These are phyloP conservation scores for Oscheius myriophilus DNA, from an alignment of 2,888 invertebrate species.

Conservation along the genomic window DNA sequence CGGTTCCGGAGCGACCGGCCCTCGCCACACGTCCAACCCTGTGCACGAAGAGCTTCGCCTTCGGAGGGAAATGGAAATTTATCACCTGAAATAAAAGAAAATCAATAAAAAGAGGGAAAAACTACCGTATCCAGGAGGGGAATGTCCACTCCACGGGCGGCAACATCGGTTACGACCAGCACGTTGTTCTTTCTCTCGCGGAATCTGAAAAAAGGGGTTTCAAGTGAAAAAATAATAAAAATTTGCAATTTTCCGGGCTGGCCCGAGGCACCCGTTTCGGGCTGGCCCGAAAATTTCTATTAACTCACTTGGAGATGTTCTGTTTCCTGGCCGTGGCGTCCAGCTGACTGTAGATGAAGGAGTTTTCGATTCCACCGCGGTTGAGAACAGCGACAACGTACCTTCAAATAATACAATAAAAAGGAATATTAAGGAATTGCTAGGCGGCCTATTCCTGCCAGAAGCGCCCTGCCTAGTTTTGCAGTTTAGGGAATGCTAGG, in stretches of 20 bases:
- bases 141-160: conserved; percentile 96
- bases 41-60: conserved; percentile 95
- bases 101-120: not conserved
- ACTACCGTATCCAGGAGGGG: conserved; percentile 83
- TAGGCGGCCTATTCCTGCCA: too few species aligned
- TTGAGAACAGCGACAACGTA: conserved; percentile 65
- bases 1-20: conserved; percentile 78
- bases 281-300: not conserved
- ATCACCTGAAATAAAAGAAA: conserved; percentile 77
- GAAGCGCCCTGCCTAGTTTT: too few species aligned
- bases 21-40: conserved; percentile 83
- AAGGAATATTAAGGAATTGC: not conserved
- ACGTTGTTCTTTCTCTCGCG: conserved; percentile 82
- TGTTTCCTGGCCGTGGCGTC: conserved; percentile 94
- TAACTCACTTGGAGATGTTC: conserved; percentile 78
- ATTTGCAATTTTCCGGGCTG: not conserved
- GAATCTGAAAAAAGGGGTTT: conserved; percentile 77
- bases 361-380: conserved; percentile 61
- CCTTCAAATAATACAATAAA: too few species aligned
- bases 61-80: conserved; percentile 95
- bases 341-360: conserved; percentile 86
- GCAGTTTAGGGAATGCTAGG: too few species aligned
- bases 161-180: conserved; percentile 94
- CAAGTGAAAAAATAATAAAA: not conserved
- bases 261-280: not conserved